These are phyloP conservation scores for Bucco capensis DNA, from an alignment of 2,113 vertebrate genomes.

Conservation along the genomic window DNA sequence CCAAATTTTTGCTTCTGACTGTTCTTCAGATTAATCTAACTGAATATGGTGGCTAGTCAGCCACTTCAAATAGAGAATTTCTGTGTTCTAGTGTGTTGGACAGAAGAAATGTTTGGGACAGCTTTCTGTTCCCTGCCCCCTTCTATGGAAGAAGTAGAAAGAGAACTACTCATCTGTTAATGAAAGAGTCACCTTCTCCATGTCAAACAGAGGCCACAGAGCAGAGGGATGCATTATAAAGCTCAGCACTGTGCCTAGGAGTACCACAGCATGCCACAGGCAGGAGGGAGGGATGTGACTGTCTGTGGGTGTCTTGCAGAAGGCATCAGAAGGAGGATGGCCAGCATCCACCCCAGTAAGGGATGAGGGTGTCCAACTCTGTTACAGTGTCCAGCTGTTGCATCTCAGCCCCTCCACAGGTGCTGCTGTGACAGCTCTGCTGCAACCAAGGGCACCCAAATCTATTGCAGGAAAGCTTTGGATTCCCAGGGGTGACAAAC, in stretches of 20 bases:
- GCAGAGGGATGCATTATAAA: neutral
- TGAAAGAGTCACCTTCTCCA: neutral
- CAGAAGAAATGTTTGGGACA: neutral
- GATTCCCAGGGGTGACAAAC: neutral
- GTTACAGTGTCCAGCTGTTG: accelerated
- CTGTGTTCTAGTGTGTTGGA: neutral
- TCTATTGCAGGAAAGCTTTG: accelerated
- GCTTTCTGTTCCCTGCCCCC: neutral
- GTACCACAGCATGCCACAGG: accelerated
- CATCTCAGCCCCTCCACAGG: accelerated
- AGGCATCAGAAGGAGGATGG: neutral
- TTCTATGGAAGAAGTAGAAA: neutral
- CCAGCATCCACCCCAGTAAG: neutral
- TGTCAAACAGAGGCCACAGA: neutral
- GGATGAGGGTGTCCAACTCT: accelerated
- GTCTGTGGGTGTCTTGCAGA: accelerated
- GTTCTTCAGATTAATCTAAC: neutral
- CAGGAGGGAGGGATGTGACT: neutral
- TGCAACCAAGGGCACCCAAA: neutral
- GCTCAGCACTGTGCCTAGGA: neutral
- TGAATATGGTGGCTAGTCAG: neutral
- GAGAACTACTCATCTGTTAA: neutral
- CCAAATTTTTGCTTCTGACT: neutral
- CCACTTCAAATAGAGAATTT: neutral
- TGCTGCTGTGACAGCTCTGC: neutral